These are phyloP conservation scores for Empidonax traillii DNA, from an alignment of 2,113 vertebrate species.

Conservation along the genomic window DNA sequence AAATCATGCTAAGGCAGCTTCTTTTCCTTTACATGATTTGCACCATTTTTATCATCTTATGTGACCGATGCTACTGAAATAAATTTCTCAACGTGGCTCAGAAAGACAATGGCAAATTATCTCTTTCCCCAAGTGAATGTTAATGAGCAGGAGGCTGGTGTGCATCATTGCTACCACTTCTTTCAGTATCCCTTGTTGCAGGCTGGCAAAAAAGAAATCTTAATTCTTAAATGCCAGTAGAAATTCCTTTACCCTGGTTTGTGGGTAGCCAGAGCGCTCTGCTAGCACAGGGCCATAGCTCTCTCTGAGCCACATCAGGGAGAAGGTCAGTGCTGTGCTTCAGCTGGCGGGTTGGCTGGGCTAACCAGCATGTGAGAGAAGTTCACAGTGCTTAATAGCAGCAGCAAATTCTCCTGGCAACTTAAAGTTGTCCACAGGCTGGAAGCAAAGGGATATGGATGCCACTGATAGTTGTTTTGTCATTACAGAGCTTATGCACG, in stretches of 20 bases:
- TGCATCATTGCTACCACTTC: background rate
- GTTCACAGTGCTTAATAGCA: background rate
- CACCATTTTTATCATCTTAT: slow-evolving; percentile 40
- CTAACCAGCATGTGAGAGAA: background rate
- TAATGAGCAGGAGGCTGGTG: slow-evolving; percentile 31
- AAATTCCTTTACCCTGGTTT: background rate
- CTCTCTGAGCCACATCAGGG: background rate
- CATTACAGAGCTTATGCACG: background rate
- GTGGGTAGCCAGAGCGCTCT: background rate
- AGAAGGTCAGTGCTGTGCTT: background rate
- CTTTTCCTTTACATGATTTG: slow-evolving; percentile 35
- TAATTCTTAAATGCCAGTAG: background rate
- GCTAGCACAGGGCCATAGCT: background rate
- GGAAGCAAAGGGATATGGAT: background rate
- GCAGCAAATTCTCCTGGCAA: background rate
- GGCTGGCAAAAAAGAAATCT: background rate
- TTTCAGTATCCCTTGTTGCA: background rate
- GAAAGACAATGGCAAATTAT: slow-evolving; percentile 60
- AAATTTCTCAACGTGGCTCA: slow-evolving; percentile 47
- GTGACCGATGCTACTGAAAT: slow-evolving; percentile 39
- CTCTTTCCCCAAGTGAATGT: slow-evolving; percentile 26
- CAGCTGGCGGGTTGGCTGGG: background rate
- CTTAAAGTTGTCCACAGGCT: background rate
- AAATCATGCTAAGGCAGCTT: slow-evolving; percentile 34
- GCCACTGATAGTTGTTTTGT: background rate